Percentiles rank a stretch among this genome's conserved stretches.
phyloP scores from a whole-genome alignment of 2,888 invertebrate species.

The Poecilus cupreus region DNA sequence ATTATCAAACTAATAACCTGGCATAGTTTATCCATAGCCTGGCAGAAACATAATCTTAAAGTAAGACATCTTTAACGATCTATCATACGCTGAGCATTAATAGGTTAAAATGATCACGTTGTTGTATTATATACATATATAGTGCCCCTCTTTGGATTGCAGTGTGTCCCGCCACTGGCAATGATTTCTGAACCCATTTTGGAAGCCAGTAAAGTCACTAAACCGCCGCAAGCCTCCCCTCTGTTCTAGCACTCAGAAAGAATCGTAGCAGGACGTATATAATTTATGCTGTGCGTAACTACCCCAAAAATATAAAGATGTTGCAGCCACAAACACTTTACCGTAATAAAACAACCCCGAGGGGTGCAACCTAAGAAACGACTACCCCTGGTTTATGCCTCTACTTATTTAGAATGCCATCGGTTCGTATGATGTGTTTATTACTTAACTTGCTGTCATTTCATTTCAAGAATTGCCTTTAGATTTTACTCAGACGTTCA shows the following conservation, averaged over 20 bases:
- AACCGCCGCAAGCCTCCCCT: background rate
- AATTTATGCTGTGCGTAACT: constrained; percentile 21
- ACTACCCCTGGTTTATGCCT: background rate
- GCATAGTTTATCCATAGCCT: too few relatives aligned
- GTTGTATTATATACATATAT: too few relatives aligned
- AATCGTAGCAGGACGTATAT: background rate
- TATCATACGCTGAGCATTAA: too few relatives aligned
- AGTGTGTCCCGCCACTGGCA: background rate
- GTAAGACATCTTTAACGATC: too few relatives aligned
- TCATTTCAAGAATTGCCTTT: too few relatives aligned
- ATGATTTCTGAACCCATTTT: background rate
- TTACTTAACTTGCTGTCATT: background rate
- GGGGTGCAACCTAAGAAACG: background rate
- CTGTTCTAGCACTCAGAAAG: background rate
- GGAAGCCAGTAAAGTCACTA: background rate
- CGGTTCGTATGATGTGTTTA: background rate
- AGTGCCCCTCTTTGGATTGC: too few relatives aligned
- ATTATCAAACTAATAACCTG: too few relatives aligned
- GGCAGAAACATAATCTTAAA: too few relatives aligned
- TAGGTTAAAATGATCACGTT: too few relatives aligned
- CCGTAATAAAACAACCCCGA: background rate
- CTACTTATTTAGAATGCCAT: background rate
- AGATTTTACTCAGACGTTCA: too few relatives aligned
- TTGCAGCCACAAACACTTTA: constrained; percentile 20
- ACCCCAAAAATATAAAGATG: constrained; percentile 33